Evolutionary conservation across 2,113 vertebrate genomes (phyloP), one percentile per base, ranked within the genome.

Genomic region (Poecile atricapillus): DNA sequence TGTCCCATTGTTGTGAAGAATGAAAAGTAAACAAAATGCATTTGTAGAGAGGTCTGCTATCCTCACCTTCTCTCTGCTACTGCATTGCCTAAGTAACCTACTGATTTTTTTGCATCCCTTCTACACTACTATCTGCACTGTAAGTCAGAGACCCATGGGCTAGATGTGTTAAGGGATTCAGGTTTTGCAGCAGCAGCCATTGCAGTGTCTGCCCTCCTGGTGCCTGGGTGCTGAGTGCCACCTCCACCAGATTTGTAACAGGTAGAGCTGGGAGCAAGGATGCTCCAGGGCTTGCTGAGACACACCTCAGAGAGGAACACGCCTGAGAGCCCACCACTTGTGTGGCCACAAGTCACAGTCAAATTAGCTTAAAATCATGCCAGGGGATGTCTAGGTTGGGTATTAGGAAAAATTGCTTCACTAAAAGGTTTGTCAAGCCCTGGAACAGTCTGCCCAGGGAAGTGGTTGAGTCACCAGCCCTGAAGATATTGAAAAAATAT

Each of bases 271-370:
- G 27, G 41, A 90, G 37, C 4, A 11, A 22, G n/a, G 28, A 59
- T 15, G 25, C 30, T 70, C 31, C 27, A 2, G 7, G 10, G 27
- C 24, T 90, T 9, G 0, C 52, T 50, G 25, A 44, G 37, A 76
- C 47, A 47, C 2, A 10, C 15, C 1, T 3, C 3, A 7, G 35
- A 28, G 52, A 70, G 23, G 27, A 4, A 62, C 23, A 22, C 1
- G 0, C 15, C 46, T 49, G 43, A 53, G 30, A 56, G 37, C 17
- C 41, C 24, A 7, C 30, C 23, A 12, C 52, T 16, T 0, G 0
- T 3, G 10, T 44, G 39, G 39, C 44, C 8, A 4, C 25, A 59
- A 67, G 19, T 49, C 47, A 63, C 1, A 0, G n/a, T 11, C 49
- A 27, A 8, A 49, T 27, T 19, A 53, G 31, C 47, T 47, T 52